Percentiles rank a stretch among this genome's conserved stretches.
Conservation (phyloP, 2,888 invertebrate genomes). For the Drosophila basisetae region DNA sequence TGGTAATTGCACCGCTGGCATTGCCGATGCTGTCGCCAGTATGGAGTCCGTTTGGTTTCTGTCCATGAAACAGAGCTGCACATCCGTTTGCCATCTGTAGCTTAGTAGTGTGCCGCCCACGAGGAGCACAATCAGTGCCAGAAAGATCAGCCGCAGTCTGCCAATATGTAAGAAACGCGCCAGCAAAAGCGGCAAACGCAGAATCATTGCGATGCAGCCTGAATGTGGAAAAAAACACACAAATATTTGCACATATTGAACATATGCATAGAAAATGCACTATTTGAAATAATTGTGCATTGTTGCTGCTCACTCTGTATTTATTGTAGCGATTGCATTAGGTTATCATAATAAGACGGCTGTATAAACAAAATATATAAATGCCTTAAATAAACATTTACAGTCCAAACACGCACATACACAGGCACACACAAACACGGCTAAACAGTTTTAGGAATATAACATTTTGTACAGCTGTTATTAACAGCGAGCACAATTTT, state of each 20-base stretch:
- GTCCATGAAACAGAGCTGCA: constrained; percentile 76
- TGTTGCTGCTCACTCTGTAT: constrained; percentile 21
- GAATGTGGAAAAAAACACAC: not conserved
- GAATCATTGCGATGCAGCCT: constrained; percentile 46
- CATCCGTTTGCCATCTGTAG: constrained; percentile 57
- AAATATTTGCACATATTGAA: not conserved
- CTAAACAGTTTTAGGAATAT: not conserved
- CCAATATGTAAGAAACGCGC: constrained; percentile 59
- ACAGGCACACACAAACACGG: not conserved
- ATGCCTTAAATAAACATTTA: not conserved
- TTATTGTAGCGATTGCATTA: constrained; percentile 23
- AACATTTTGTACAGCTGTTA: constrained; percentile 1
- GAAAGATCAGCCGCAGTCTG: constrained; percentile 73
- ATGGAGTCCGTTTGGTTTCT: constrained; percentile 5
- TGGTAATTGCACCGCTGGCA: constrained; percentile 4
- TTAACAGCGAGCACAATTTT: not conserved
- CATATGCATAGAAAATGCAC: not conserved
- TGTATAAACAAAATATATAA: constrained; percentile 10
- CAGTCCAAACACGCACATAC: not conserved
- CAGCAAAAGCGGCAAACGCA: constrained; percentile 51
- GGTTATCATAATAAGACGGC: constrained; percentile 11
- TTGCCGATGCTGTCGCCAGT: not conserved
- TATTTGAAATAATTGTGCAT: not conserved
- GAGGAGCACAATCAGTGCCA: constrained; percentile 55
- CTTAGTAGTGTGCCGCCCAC: constrained; percentile 54